phyloP scores from a whole-genome alignment of 2,888 invertebrate species.

The Orthosia cruda region DNA sequence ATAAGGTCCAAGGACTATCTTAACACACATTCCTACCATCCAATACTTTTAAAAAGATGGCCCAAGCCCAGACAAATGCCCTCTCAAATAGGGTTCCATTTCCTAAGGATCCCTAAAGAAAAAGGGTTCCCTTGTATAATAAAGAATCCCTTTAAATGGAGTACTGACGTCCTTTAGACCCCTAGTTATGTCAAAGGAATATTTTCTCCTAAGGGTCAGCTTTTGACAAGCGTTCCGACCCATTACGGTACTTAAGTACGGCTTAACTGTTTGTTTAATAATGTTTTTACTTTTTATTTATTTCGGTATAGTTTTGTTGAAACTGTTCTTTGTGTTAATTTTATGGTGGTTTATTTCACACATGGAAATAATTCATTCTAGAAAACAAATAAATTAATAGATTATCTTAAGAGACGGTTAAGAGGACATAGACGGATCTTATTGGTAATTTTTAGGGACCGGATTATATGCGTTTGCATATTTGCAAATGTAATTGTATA shows the following conservation, averaged over 20 bases:
- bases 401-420: too few relatives aligned
- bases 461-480: too few relatives aligned
- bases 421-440: too few relatives aligned
- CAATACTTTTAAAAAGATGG: not conserved
- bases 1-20: not conserved
- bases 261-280: constrained; percentile 16
- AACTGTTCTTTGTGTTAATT: too few relatives aligned
- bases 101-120: constrained; percentile 14
- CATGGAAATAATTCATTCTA: too few relatives aligned
- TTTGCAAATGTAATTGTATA: too few relatives aligned
- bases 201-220: constrained; percentile 39
- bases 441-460: too few relatives aligned
- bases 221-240: constrained; percentile 18
- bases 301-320: not conserved
- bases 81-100: constrained; percentile 20
- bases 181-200: constrained; percentile 45
- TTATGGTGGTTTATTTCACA: too few relatives aligned
- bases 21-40: not conserved
- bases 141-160: constrained; percentile 36
- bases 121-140: constrained; percentile 31
- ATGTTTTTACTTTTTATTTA: not conserved
- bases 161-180: constrained; percentile 1
- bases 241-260: constrained; percentile 30
- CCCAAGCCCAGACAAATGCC: constrained; percentile 4
- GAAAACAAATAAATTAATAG: too few relatives aligned